Evolutionary conservation across 2,113 vertebrate species (phyloP).

Genomic region (Charina bottae): DNA sequence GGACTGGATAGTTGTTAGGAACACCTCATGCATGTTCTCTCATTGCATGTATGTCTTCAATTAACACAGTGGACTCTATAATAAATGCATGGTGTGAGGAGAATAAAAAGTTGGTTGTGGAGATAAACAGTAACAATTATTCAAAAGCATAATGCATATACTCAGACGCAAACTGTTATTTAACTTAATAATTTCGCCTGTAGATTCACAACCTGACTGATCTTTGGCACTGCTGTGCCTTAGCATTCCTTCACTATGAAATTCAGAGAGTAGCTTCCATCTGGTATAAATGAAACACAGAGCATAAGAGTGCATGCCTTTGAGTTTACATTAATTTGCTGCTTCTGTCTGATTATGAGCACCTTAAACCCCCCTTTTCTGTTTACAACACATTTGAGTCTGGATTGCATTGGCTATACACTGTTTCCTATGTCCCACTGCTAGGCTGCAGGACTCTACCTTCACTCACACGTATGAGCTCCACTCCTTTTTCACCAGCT

Average conservation of each 20-base stretch:
- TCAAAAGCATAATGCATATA: not conserved
- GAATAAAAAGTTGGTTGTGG: not conserved
- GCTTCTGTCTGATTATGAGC: not conserved
- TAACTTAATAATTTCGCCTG: not conserved
- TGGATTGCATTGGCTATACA: not conserved
- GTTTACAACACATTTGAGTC: not conserved
- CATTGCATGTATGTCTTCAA: not conserved
- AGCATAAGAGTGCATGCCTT: not conserved
- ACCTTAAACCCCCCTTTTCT: not conserved
- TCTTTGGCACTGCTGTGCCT: not conserved
- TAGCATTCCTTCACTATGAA: not conserved
- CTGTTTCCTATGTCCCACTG: too few relatives aligned
- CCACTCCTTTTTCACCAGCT: not conserved
- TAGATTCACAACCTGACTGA: not conserved
- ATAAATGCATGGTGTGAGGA: not conserved
- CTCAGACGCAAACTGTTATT: not conserved
- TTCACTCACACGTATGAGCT: not conserved
- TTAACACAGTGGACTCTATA: too few relatives aligned
- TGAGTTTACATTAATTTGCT: not conserved
- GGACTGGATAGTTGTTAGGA: not conserved
- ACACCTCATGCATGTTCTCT: not conserved
- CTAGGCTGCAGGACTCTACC: not conserved
- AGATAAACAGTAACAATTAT: not conserved
- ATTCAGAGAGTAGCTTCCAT: not conserved
- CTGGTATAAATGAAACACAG: not conserved